A percentile compares a stretch with the other conserved stretches of the same genome.
These are phyloP conservation scores for Psilanteris sp. DNA, from an alignment of 1,140 invertebrate genomes.

Conservation along the genomic window DNA sequence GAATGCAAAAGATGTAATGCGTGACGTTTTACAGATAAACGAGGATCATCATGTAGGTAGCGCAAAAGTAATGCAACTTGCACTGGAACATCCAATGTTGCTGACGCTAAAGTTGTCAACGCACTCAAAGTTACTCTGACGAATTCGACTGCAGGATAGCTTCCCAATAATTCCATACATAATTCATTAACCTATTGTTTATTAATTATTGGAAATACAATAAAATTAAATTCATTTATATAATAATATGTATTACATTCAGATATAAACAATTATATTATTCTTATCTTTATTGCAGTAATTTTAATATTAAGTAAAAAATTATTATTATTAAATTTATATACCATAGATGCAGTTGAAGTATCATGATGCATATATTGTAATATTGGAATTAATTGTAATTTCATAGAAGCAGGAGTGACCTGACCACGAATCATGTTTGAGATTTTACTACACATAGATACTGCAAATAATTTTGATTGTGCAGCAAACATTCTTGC, in stretches of 20 bases:
- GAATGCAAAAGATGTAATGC: conserved; percentile 87
- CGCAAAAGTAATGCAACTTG: conserved; percentile 85
- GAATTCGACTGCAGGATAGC: conserved; percentile 93
- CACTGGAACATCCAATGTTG: conserved; percentile 93
- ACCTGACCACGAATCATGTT: conserved; percentile 96
- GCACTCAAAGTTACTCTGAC: conserved; percentile 92
- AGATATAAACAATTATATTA: neutral
- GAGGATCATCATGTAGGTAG: conserved; percentile 83
- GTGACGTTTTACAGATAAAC: conserved; percentile 86
- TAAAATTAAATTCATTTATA: no score
- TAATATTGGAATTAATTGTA: conserved; percentile 93
- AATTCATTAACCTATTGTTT: conserved; percentile 83
- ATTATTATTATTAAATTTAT: no score
- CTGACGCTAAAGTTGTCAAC: conserved; percentile 91
- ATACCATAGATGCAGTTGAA: conserved; percentile 89
- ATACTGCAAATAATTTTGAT: conserved; percentile 96
- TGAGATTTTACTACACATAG: conserved; percentile 96
- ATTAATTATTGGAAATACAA: neutral
- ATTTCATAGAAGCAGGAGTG: conserved; percentile 94
- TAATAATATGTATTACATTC: no score
- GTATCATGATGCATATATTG: conserved; percentile 97
- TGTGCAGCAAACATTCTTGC: conserved; percentile 95
- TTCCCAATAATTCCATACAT: conserved; percentile 89
- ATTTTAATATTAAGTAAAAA: no score
- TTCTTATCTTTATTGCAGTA: no score